phyloP scores from a whole-genome alignment of 2,888 invertebrate species.

The Lasioglossum leucozonium region DNA sequence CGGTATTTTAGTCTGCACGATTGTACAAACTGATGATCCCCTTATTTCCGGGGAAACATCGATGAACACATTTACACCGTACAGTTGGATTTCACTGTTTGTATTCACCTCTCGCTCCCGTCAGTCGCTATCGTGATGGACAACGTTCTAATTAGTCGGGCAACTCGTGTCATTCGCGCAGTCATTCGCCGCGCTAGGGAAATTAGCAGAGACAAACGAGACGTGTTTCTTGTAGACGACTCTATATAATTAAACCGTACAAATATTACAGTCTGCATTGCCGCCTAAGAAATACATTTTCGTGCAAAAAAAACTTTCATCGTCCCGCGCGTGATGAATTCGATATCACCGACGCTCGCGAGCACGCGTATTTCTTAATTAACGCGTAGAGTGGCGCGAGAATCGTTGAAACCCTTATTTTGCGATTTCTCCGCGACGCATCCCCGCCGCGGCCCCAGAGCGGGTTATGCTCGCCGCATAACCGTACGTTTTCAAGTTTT shows the following conservation, averaged over 20 bases:
- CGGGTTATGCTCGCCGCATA: conserved; percentile 7
- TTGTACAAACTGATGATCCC: conserved; percentile 20
- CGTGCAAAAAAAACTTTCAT: background rate
- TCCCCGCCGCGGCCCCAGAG: background rate
- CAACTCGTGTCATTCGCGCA: background rate
- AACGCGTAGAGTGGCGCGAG: conserved; percentile 17
- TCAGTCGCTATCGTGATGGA: background rate
- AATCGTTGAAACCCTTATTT: conserved; percentile 6
- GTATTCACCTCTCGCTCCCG: conserved; percentile 27
- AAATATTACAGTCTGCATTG: background rate
- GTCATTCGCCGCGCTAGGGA: background rate
- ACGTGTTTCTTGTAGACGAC: background rate
- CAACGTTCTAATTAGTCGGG: background rate
- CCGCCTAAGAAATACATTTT: background rate
- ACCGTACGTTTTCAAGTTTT: conserved; percentile 53
- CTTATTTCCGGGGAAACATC: conserved; percentile 27
- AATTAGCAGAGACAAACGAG: background rate
- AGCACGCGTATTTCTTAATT: conserved; percentile 46
- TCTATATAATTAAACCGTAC: background rate
- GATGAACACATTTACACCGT: conserved; percentile 20
- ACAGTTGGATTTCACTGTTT: conserved; percentile 37
- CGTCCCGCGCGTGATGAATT: background rate
- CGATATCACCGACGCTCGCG: background rate
- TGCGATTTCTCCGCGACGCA: background rate
- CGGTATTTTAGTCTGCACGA: background rate